Base-by-base conservation (phyloP, 1,140 invertebrate genomes). In the Drosophila ironensis region DNA sequence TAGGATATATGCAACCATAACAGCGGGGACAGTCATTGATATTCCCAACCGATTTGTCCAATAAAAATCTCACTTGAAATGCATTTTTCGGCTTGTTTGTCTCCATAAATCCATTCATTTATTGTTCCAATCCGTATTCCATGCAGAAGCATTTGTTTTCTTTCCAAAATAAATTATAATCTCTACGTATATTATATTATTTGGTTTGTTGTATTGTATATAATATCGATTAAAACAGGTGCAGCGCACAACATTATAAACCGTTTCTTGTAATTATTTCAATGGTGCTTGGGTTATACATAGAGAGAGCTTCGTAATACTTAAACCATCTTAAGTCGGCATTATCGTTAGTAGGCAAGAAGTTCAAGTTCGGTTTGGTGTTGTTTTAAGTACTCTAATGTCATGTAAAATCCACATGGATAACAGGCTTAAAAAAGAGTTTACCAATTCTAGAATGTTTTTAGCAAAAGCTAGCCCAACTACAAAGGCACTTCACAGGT, bases 391-490 rank as follows among this genome's bases (percentile, higher is more conserved):
- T 44, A 30, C 16, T 28, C 33, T 50, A 27, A 41, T 45, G 14
- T 50, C 22, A 48, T 68, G 61, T 46, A 68, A 54, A 41, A 60
- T 60, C 30, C 74, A 66, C 28, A 64, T 48, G 53, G 38, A 41
- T 68, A 61, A 54, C 69, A 56, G 50, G 47, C 19, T 47, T 66
- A 66, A 20, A 53, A 59, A 69, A 53, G 53, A 41, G 28, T 22
- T 35, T 46, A 42, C 46, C 30, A 59, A 63, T 78, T 46, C 37
- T 59, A 38, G 30, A 52, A 61, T 71, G 30, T 56, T 17, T 63
- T 59, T 75, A 72, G 75, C 75, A 80, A 81, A 77, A 84, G 77
- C 78, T 71, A 54, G 63, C 73, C 52, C 28, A 56, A 50, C 69
- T 73, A 71, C 45, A 9, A 6, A 84, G 63, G 72, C 72, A 70